Evolutionary conservation across 2,888 invertebrate species (phyloP).

Genomic region (Xanthorhoe spadicearia): DNA sequence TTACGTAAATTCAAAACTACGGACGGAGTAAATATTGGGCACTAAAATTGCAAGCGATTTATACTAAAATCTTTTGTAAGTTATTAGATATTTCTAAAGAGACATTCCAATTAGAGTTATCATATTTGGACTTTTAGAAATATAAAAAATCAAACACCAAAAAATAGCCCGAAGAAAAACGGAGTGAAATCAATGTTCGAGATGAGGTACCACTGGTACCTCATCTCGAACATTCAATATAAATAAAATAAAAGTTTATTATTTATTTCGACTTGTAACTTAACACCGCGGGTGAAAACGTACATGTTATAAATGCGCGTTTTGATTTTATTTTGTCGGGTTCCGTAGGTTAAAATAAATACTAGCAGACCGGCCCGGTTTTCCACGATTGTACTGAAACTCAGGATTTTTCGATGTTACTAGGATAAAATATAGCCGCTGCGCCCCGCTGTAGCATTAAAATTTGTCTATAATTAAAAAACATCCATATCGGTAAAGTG

Average conservation of each 20-base stretch:
- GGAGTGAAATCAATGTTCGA: too few species aligned
- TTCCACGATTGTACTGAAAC: too few species aligned
- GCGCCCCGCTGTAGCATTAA: too few species aligned
- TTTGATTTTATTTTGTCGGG: conserved; percentile 18
- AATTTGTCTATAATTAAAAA: too few species aligned
- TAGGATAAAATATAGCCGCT: not conserved
- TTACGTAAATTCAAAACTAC: conserved; percentile 57
- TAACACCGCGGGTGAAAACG: conserved; percentile 40
- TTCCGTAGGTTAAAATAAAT: conserved; percentile 15
- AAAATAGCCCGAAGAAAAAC: too few species aligned
- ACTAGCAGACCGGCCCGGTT: too few species aligned
- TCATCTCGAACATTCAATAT: conserved; percentile 38
- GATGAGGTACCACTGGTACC: too few species aligned
- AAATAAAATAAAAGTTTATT: conserved; percentile 39
- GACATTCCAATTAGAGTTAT: not conserved
- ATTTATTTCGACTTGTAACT: conserved; percentile 44
- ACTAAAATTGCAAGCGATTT: conserved; percentile 14
- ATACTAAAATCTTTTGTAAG: conserved; percentile 18
- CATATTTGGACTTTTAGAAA: too few species aligned
- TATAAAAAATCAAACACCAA: too few species aligned
- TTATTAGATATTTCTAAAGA: too few species aligned
- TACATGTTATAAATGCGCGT: conserved; percentile 14
- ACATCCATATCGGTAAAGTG: too few species aligned
- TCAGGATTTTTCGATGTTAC: too few species aligned
- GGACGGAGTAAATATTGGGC: conserved; percentile 52